Base-by-base conservation (phyloP, 2,888 invertebrate species). In the Melinaea marsaeus region DNA sequence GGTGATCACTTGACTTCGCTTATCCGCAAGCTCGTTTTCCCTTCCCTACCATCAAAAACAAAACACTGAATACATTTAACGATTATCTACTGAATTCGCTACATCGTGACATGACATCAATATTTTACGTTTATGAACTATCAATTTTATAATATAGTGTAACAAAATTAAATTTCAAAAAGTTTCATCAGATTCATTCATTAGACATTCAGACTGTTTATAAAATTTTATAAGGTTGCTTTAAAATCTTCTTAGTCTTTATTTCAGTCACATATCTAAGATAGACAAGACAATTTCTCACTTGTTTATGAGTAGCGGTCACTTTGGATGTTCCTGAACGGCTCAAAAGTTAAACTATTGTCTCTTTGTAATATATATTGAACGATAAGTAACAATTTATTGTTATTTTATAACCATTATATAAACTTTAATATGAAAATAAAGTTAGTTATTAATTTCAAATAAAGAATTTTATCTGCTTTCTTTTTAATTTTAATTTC, bases 181-280 rank as follows among this genome's bases (percentile, higher is more conserved):
- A 22, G 22, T 22, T 22, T 22, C 22, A 22, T 22, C 22, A 22
- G 22, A n/a, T n/a, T n/a, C n/a, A n/a, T 22, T 22, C 22, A 22
- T 22, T 1, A 22, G 22, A 22, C 22, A 22, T 22, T 22, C 74
- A 72, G 72, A 68, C 63, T 56, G 61, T 63, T 58, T 61, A 66
- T 61, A 54, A 57, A 55, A 42, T 66, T 66, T 63, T 62, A 63
- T 66, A 62, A 61, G 56, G 51, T 55, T 65, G 58, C 56, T 59
- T 63, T 66, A 66, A 66, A 66, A 59, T 66, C 58, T 66, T 37
- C 57, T 61, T 54, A 56, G 45, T 57, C 61, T 58, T 58, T 54
- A 60, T 61, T 57, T 22, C 63, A 55, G 58, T 61, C 62, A 58
- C 61, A 63, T 64, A 64, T 63, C 58, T 57, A 54, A 63, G 51